Base-by-base conservation (phyloP, 2,113 vertebrate genomes). In the Platichthys stellatus region DNA sequence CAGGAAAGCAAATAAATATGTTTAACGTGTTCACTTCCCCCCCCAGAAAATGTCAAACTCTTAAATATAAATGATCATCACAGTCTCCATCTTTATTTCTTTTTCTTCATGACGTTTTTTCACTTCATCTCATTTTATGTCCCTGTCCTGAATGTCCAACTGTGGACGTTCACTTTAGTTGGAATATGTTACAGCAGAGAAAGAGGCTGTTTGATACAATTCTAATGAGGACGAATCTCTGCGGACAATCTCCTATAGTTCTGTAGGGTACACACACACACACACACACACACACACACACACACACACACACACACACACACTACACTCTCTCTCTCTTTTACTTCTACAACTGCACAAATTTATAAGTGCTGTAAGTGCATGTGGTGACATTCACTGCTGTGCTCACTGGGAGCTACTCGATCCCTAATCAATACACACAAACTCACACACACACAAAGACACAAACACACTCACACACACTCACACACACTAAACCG, bases 391-490 rank as follows among this genome's bases (percentile, higher is more conserved):
- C 73, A 83, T 86, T 81, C 70, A 82, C 47, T 79, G 72, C 68
- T 60, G 58, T 53, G 80, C 78, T 68, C 78, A 38, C 59, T 78
- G 62, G 78, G 80, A 82, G 74, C 59, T 70, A 83, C 88, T 92
- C 80, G 10, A 86, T 87, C 63, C 35, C 70, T 61, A 68, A 89
- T 92, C 89, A 66, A 91, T 90, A 88, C 75, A 35, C 58, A 64
- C 76, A 70, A 71, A 59, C 43, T 61, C n/a, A 20, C 7, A 11
- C 43, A 64, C 75, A 74, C 75, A 63, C 31, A 66, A 5, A 11
- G 7, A 35, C 51, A 64, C 76, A 74, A 60, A 63, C 40, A 61
- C 20, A 18, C 5, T 18, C 62, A 59, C 51, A 63, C 70, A 74
- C 74, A 61, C 38, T 59, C 17, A 13, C 11, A 24, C 35, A 38